These are phyloP conservation scores for Heterodera schachtii DNA, from an alignment of 1,140 invertebrate genomes.

Conservation along the genomic window DNA sequence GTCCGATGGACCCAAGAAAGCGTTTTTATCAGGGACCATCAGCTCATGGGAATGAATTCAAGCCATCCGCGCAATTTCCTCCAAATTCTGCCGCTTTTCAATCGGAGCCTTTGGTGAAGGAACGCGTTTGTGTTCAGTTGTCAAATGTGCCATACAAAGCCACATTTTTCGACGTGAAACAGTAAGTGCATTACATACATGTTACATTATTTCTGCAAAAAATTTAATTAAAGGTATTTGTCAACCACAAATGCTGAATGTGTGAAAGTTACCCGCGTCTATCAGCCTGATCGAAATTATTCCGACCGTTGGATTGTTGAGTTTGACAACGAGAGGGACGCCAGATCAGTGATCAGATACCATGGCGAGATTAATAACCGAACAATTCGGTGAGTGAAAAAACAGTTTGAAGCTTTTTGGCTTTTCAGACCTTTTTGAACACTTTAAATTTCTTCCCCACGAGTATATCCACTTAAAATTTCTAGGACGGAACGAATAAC, in stretches of 20 bases:
- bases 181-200: constrained; percentile 31
- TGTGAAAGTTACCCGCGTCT: constrained; percentile 33
- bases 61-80: background rate
- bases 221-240: constrained; percentile 12
- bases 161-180: constrained; percentile 29
- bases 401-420: too few relatives aligned
- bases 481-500: constrained; percentile 28
- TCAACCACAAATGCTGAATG: constrained; percentile 7
- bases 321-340: constrained; percentile 33
- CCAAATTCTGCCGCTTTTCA: background rate
- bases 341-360: constrained; percentile 23
- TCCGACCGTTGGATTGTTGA: constrained; percentile 46
- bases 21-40: constrained; percentile 19
- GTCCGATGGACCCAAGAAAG: constrained; percentile 12
- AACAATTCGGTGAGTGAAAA: constrained; percentile 25
- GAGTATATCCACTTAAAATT: too few relatives aligned
- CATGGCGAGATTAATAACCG: constrained; percentile 35
- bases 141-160: constrained; percentile 43
- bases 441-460: too few relatives aligned
- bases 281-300: constrained; percentile 34
- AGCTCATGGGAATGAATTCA: background rate
- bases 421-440: too few relatives aligned
- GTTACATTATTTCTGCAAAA: background rate
- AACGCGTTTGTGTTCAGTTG: constrained; percentile 41
- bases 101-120: constrained; percentile 5